Conservation (phyloP, 1,140 invertebrate genomes). For the Teleopsis dalmanni region DNA sequence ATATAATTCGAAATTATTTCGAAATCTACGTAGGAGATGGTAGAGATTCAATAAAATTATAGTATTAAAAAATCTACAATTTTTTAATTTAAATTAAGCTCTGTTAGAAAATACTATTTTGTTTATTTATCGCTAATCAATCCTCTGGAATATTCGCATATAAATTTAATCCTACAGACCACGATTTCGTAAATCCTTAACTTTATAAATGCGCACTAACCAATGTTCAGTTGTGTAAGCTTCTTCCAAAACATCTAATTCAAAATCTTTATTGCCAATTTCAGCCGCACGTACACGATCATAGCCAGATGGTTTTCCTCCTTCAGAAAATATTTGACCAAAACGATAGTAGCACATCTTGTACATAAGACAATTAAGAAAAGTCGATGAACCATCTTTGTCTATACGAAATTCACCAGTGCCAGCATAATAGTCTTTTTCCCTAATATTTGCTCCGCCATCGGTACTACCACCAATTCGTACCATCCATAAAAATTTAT, state of each 20-base stretch:
- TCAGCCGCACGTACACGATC: slow-evolving; percentile 85
- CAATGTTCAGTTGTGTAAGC: slow-evolving; percentile 94
- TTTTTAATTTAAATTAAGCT: too few relatives aligned
- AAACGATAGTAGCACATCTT: slow-evolving; percentile 96
- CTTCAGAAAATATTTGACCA: slow-evolving; percentile 87
- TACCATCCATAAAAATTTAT: slow-evolving; percentile 99
- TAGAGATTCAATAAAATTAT: too few relatives aligned
- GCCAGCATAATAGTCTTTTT: slow-evolving; percentile 92
- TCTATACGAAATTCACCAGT: slow-evolving; percentile 92
- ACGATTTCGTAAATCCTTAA: slow-evolving; percentile 81
- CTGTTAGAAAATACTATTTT: not conserved
- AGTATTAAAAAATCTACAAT: too few relatives aligned
- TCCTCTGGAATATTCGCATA: not conserved
- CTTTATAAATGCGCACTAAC: slow-evolving; percentile 92
- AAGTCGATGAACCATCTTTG: slow-evolving; percentile 74
- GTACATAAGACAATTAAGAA: slow-evolving; percentile 92
- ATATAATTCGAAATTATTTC: too few relatives aligned
- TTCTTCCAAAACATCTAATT: slow-evolving; percentile 85
- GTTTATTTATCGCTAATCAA: not conserved
- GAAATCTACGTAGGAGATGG: too few relatives aligned
- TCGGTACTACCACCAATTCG: slow-evolving; percentile 95
- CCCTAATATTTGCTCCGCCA: slow-evolving; percentile 87
- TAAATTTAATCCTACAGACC: slow-evolving; percentile 51
- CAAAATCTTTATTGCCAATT: slow-evolving; percentile 93
- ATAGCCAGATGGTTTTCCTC: slow-evolving; percentile 81